Percentiles rank a stretch among this genome's conserved stretches.
phyloP scores from a whole-genome alignment of 2,113 vertebrate species.

The Panthera tigris region DNA sequence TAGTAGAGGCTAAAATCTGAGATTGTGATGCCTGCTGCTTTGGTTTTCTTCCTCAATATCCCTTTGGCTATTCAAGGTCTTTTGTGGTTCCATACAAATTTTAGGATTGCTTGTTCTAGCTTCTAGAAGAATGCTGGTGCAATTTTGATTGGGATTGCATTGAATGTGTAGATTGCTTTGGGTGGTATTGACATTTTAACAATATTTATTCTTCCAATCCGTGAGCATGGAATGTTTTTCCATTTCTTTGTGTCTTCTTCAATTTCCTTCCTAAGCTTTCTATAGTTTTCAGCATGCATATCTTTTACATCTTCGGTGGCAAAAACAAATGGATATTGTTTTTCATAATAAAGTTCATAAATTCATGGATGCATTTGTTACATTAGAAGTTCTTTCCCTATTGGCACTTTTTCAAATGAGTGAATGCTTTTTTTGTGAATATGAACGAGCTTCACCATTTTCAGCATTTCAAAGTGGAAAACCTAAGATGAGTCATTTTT shows the following conservation, averaged over 20 bases:
- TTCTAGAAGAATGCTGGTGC: neutral
- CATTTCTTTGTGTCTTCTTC: neutral
- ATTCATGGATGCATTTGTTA: neutral
- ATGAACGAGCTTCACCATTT: neutral
- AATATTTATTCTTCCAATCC: neutral
- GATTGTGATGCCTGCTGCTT: neutral
- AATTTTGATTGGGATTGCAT: neutral
- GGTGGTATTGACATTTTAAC: neutral
- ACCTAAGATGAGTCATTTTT: neutral
- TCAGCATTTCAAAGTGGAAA: slow-evolving; percentile 10
- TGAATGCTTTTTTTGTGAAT: neutral
- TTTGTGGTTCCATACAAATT: neutral
- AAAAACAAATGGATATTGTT: neutral
- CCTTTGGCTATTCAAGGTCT: neutral
- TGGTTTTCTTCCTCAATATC: neutral
- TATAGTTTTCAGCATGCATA: neutral
- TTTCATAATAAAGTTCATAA: neutral
- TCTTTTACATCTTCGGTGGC: neutral
- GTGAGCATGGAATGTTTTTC: neutral
- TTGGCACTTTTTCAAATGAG: slow-evolving; percentile 6
- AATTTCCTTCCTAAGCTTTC: neutral
- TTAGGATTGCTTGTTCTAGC: neutral
- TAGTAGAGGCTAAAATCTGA: neutral
- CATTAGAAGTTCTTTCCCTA: neutral
- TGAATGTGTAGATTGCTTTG: neutral